Conservation (phyloP, 2,113 vertebrate genomes). For the Sminthopsis crassicaudata region DNA sequence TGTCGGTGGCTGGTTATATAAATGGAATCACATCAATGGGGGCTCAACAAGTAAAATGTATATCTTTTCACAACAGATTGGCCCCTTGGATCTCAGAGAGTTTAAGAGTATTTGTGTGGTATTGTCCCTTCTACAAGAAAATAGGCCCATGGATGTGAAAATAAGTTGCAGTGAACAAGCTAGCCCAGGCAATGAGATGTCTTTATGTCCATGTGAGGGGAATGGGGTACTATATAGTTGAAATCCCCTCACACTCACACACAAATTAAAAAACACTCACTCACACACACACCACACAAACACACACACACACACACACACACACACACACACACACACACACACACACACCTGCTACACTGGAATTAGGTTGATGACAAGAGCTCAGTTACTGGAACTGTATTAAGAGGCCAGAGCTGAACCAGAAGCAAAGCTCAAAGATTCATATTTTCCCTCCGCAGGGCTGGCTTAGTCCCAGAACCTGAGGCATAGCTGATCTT, state of each 20-base stretch:
- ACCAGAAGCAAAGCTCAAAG: neutral
- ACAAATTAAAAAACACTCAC: too few species aligned
- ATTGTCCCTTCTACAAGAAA: neutral
- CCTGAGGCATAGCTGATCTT: neutral
- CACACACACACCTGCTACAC: neutral
- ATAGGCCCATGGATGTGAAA: neutral
- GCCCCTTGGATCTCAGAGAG: neutral
- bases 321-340: too few species aligned
- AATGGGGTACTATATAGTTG: neutral
- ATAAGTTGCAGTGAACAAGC: neutral
- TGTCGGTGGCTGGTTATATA: neutral
- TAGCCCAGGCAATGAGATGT: neutral
- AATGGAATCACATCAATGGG: neutral
- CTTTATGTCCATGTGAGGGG: neutral
- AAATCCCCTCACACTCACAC: neutral
- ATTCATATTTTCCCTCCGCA: neutral
- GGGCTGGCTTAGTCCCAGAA: neutral
- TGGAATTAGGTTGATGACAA: neutral
- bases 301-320: too few species aligned
- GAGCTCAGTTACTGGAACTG: neutral
- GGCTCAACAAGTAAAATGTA: too few species aligned
- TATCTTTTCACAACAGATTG: neutral
- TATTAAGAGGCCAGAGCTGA: neutral
- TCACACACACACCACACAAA: too few species aligned
- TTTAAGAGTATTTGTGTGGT: neutral